These are phyloP conservation scores for Melitaea athalia DNA, from an alignment of 2,888 invertebrate genomes.

Conservation along the genomic window DNA sequence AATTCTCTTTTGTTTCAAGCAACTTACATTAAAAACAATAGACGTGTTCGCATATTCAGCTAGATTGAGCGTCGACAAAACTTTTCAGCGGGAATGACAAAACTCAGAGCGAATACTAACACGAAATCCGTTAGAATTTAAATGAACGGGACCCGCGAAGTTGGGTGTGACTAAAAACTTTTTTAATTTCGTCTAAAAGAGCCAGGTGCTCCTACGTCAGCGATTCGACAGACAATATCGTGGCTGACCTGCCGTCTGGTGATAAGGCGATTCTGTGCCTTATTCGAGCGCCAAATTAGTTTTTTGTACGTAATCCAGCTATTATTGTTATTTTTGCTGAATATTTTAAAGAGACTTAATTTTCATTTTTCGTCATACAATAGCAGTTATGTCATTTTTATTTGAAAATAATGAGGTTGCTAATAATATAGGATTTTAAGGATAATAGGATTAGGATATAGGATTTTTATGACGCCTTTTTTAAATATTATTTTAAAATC, in stretches of 20 bases:
- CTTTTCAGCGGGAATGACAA: conserved; percentile 56
- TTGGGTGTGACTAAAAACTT: conserved; percentile 68
- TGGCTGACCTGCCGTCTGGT: conserved; percentile 38
- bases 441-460: too few species aligned
- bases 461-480: too few species aligned
- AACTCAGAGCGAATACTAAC: conserved; percentile 68
- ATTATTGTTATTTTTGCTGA: background rate
- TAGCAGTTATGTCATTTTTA: background rate
- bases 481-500: too few species aligned
- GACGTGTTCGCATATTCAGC: conserved; percentile 21
- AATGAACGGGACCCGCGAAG: conserved; percentile 56
- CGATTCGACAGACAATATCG: conserved; percentile 69
- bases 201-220: conserved; percentile 74
- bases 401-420: too few species aligned
- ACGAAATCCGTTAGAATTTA: conserved; percentile 73
- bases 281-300: conserved; percentile 7
- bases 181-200: conserved; percentile 78
- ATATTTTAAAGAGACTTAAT: background rate
- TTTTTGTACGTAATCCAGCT: conserved; percentile 4
- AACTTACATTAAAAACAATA: conserved; percentile 20
- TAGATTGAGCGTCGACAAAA: conserved; percentile 27
- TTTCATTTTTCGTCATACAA: background rate
- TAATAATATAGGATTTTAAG: too few species aligned
- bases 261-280: conserved; percentile 12
- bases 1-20: conserved; percentile 5